Base-by-base conservation (phyloP, 2,797 vertebrate species). In the Manis crassicaudata region DNA sequence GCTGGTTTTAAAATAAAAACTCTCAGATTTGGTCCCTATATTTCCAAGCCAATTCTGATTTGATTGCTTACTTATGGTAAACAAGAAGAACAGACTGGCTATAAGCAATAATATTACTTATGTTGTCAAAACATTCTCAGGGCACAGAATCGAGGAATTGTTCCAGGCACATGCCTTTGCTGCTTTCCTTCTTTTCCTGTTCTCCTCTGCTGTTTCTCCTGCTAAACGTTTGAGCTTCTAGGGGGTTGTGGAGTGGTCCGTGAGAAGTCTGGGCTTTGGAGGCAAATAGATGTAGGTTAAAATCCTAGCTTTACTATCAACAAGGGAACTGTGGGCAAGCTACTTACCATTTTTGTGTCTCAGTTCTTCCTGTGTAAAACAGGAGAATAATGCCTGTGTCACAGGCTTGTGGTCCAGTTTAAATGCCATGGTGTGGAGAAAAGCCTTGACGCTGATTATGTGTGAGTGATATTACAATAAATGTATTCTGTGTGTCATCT, bases 1-100 rank as follows among this genome's bases (percentile, higher is more conserved):
- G 52, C 52, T 86, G 14, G 73, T 46, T 96, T 87, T 63, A 90
- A 95, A 93, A 40, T 85, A 52, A 84, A 92, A 85, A 75, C 12
- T 90, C 21, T 75, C 52, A 46, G 23, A 80, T 56, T 85, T 81
- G 5, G 10, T 84, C 5, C 11, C 12, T 84, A 11, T 62, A 84
- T 6, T 54, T 16, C 84, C 27, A 76, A 70, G 46, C 50, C 52
- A 79, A 10, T 67, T 86, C 29, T 89, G 35, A 90, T 54, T 87
- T 91, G 68, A 68, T 65, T 46, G 27, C 40, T 92, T 70, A 60
- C 29, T 88, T 92, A 23, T 3, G 3, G 20, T 63, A 81, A 85
- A 63, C 52, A 73, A 5, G 17, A 81, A 82, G 76, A 70, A 70
- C 9, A 23, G 16, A 67, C 5, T 67, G 82, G 23, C n/a, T 35